Percentiles rank a stretch among this genome's conserved stretches.
These are phyloP conservation scores for Apotomis capreana DNA, from an alignment of 2,888 invertebrate genomes.

Conservation along the genomic window DNA sequence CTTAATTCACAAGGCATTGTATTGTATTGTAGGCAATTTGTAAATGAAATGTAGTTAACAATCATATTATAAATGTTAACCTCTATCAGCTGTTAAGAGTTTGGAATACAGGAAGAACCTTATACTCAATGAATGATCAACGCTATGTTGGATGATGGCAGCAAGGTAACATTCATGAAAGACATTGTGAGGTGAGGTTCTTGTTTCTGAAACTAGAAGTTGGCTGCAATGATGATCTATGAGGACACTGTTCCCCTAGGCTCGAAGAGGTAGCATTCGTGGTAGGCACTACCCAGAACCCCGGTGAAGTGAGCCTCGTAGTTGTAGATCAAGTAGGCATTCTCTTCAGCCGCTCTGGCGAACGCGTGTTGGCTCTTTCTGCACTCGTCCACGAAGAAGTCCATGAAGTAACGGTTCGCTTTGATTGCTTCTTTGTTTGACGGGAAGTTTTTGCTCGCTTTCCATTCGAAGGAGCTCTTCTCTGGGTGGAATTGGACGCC, in stretches of 20 bases:
- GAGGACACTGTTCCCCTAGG: constrained; percentile 58
- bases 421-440: constrained; percentile 86
- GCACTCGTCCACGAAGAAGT: constrained; percentile 91
- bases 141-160: too few relatives aligned
- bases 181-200: too few relatives aligned
- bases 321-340: constrained; percentile 87
- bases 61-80: too few relatives aligned
- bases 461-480: constrained; percentile 92
- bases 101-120: too few relatives aligned
- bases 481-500: constrained; percentile 97
- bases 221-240: too few relatives aligned
- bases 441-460: constrained; percentile 81
- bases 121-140: too few relatives aligned
- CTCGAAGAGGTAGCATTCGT: constrained; percentile 88
- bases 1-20: too few relatives aligned
- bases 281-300: constrained; percentile 78
- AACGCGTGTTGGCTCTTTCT: constrained; percentile 86
- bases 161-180: too few relatives aligned
- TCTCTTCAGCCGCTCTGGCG: constrained; percentile 78
- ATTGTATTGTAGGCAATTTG: too few relatives aligned
- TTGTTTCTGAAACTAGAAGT: too few relatives aligned
- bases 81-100: too few relatives aligned
- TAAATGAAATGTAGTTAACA: too few relatives aligned
- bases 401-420: constrained; percentile 89
- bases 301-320: constrained; percentile 85